Evolutionary conservation across 2,113 vertebrate species (phyloP).

Genomic region (Poeciliopsis turrubarensis): DNA sequence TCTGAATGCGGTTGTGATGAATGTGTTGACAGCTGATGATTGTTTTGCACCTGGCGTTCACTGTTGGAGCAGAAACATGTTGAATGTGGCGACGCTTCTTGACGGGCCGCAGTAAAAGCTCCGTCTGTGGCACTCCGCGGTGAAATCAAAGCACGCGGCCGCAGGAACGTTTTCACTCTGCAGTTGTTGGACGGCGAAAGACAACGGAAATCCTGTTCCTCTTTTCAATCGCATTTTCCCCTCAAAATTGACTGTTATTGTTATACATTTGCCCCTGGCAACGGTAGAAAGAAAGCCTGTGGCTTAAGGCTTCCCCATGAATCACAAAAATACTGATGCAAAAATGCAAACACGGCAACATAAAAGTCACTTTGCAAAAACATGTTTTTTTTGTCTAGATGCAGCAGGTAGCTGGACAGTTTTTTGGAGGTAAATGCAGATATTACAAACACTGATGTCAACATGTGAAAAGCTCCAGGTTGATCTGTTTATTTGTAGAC

Average conservation of each 20-base stretch:
- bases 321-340: neutral
- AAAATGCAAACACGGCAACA: neutral
- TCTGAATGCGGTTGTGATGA: slow-evolving; percentile 29
- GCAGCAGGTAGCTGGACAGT: neutral
- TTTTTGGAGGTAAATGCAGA: too few species aligned
- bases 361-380: neutral
- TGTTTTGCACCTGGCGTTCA: slow-evolving; percentile 41
- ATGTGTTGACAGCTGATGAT: slow-evolving; percentile 27
- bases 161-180: neutral
- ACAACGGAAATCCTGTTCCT: neutral
- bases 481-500: too few species aligned
- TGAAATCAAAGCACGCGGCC: slow-evolving; percentile 8
- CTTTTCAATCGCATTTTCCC: neutral
- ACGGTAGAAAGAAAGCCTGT: neutral
- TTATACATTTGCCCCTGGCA: neutral
- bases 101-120: slow-evolving; percentile 25
- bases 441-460: too few species aligned
- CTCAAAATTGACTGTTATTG: neutral
- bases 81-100: slow-evolving; percentile 28
- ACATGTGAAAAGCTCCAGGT: too few species aligned
- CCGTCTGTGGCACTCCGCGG: slow-evolving; percentile 16
- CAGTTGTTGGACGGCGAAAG: neutral
- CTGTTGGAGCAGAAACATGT: slow-evolving; percentile 15
- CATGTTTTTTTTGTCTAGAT: too few species aligned
- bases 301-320: neutral